A percentile compares a stretch with the other conserved stretches of the same genome.
phyloP scores from a whole-genome alignment of 2,888 invertebrate species.

The Agrochola circellaris region DNA sequence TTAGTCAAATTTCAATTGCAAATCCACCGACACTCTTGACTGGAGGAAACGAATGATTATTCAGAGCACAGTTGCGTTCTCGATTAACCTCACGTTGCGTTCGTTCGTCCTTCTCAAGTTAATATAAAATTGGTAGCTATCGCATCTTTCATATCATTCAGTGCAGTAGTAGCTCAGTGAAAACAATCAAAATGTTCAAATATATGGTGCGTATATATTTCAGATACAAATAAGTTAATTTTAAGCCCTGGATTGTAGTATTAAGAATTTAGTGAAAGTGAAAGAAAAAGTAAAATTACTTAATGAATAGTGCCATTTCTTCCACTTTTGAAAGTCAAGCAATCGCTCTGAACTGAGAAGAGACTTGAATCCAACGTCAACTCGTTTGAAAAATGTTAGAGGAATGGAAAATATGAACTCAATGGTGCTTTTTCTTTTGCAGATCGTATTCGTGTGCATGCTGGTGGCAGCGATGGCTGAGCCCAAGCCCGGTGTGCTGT shows the following conservation, averaged over 20 bases:
- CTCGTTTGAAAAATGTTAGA: no score
- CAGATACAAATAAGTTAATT: neutral
- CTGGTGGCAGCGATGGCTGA: conserved; percentile 78
- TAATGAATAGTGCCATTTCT: neutral
- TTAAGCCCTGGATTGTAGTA: neutral
- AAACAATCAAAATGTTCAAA: conserved; percentile 83
- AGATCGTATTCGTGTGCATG: conserved; percentile 82
- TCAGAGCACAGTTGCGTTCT: conserved; percentile 52
- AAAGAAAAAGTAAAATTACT: conserved; percentile 1
- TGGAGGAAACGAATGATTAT: conserved; percentile 68
- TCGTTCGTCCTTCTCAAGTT: conserved; percentile 74
- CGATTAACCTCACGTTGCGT: conserved; percentile 67
- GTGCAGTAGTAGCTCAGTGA: conserved; percentile 69
- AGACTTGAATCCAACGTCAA: neutral
- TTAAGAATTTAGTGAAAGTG: conserved; percentile 1
- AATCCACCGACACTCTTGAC: conserved; percentile 22
- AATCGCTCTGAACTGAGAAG: neutral
- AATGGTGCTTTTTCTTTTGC: conserved; percentile 60
- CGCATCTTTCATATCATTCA: conserved; percentile 74
- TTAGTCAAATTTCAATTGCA: conserved; percentile 6
- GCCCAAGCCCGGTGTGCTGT: conserved; percentile 79
- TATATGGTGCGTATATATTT: conserved; percentile 76
- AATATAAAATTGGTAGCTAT: conserved; percentile 74
- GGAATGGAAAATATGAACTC: neutral
- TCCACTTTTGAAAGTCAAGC: neutral